Percentiles rank a stretch among this genome's conserved stretches.
phyloP scores from a whole-genome alignment of 2,888 invertebrate species.

The Tenthredo scrophulariae region DNA sequence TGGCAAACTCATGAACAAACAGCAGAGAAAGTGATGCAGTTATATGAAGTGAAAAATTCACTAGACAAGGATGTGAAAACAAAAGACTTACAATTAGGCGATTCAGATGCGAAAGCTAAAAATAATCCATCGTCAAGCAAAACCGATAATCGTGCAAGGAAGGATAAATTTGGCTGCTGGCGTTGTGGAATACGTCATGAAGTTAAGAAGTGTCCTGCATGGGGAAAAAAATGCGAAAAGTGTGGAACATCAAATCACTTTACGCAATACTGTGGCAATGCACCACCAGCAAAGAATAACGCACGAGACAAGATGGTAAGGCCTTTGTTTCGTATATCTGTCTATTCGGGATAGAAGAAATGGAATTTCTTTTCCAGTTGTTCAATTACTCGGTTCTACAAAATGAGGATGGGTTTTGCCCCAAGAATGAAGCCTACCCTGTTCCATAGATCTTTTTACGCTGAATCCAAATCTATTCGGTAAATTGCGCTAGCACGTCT shows the following conservation, averaged over 20 bases:
- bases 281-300: slow-evolving; percentile 13
- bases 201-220: slow-evolving; percentile 60
- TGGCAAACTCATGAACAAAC: slow-evolving; percentile 54
- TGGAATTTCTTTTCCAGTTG: too few species aligned
- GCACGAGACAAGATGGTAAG: neutral
- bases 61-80: neutral
- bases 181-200: slow-evolving; percentile 60
- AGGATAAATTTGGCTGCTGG: slow-evolving; percentile 53
- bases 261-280: slow-evolving; percentile 54
- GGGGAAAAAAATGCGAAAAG: slow-evolving; percentile 58
- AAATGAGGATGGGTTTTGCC: too few species aligned
- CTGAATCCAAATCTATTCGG: too few species aligned
- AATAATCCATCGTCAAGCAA: slow-evolving; percentile 47
- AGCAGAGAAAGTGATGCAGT: neutral
- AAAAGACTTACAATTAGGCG: neutral
- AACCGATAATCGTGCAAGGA: neutral
- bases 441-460: too few species aligned
- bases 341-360: neutral
- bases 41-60: neutral
- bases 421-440: too few species aligned
- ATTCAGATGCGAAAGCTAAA: slow-evolving; percentile 40
- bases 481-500: too few species aligned
- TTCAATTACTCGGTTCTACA: too few species aligned
- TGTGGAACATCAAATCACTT: slow-evolving; percentile 59
- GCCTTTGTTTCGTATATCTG: neutral